A percentile compares a stretch with the other conserved stretches of the same genome.
These are phyloP conservation scores for Ormyrus nitidulus DNA, from an alignment of 2,888 invertebrate genomes.

Conservation along the genomic window DNA sequence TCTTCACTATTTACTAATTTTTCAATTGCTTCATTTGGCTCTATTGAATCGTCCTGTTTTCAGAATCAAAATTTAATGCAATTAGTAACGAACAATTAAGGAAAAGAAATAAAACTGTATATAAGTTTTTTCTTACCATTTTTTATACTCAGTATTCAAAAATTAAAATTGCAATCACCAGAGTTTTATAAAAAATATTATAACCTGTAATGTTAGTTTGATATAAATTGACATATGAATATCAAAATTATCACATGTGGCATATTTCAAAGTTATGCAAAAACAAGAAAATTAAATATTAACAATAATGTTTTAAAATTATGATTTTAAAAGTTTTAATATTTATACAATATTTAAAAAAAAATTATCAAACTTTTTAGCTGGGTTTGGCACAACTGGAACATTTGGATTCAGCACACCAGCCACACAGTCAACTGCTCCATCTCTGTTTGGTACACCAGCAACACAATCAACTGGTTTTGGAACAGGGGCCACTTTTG, in stretches of 20 bases:
- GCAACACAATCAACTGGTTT: conserved; percentile 64
- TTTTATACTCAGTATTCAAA: too few species aligned
- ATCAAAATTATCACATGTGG: not conserved
- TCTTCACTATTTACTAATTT: too few species aligned
- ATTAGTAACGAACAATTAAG: too few species aligned
- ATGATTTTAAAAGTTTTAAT: not conserved
- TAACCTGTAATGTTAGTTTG: conserved; percentile 36
- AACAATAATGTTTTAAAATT: conserved; percentile 11
- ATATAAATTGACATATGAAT: conserved; percentile 30
- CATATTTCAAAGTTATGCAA: not conserved
- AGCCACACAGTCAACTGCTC: conserved; percentile 74
- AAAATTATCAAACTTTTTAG: conserved; percentile 53
- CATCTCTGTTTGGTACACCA: conserved; percentile 75
- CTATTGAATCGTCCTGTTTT: too few species aligned
- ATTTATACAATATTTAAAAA: conserved; percentile 12
- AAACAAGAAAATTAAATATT: not conserved
- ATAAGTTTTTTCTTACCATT: too few species aligned
- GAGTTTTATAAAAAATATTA: too few species aligned
- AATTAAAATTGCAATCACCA: too few species aligned
- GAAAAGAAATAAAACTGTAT: too few species aligned
- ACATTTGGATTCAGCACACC: conserved; percentile 74
- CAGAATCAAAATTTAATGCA: too few species aligned
- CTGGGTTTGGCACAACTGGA: conserved; percentile 74
- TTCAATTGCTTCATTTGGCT: too few species aligned
- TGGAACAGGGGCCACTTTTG: conserved; percentile 71